Base-by-base conservation (phyloP, 2,888 invertebrate species). In the Neoascia interrupta region DNA sequence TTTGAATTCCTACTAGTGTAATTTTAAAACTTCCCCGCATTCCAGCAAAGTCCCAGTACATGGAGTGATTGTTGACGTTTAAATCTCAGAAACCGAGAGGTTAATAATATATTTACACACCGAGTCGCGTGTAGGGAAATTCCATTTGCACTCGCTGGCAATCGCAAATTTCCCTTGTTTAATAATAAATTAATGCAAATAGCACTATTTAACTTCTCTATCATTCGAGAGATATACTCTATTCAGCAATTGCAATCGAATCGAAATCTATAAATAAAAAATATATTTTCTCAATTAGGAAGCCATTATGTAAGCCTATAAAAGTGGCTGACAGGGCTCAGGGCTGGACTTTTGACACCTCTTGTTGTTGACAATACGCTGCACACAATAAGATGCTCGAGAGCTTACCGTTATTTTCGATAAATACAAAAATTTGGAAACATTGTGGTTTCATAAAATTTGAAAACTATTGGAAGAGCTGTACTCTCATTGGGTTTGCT, bases 351-450 rank as follows among this genome's bases (percentile, higher is more conserved):
- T 26, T 26, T 26, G 26, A 26, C 26, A 1, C 10, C 10, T 26
- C 26, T 26, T 26, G 6, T 8, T 1, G 6, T n/a, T n/a, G n/a
- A n/a, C n/a, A n/a, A 26, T n/a, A 26, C 6, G 26, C 4, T 26
- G 26, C 6, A n/a, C 31, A 31, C 31, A 31, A 31, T 5, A 31
- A 81, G 76, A 73, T 73, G n/a, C n/a, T 41, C 34, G 70, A 63
- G 19, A 81, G 31, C 41, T 80, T n/a, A n/a, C 81, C 69, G 0
- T 28, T 83, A 1, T 74, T 81, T 13, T 60, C 79, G 34, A 16
- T 80, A 2, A 82, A 83, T 51, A 34, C 79, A 1, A 76, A 68
- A 63, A 68, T 83, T 53, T 83, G 81, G 81, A 53, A 63, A 43
- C 43, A 11, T 18, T 58, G 60, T 8, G 82, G 82, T 11, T 80